phyloP scores from a whole-genome alignment of 1,140 invertebrate species.

The Andricus grossulariae region DNA sequence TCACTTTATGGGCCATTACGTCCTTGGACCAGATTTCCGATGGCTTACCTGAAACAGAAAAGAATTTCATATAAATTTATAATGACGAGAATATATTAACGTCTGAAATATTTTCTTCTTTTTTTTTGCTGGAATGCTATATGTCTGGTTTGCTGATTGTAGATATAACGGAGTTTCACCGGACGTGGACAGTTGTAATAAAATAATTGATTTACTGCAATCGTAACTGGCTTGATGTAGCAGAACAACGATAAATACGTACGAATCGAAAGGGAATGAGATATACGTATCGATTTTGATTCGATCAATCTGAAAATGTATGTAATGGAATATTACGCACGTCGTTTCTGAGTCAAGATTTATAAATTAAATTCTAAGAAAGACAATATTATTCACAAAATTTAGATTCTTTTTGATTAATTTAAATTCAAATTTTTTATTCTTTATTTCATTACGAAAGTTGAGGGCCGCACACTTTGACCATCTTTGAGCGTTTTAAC shows the following conservation, averaged over 20 bases:
- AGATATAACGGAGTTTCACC: not conserved
- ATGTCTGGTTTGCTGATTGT: not conserved
- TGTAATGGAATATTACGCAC: not conserved
- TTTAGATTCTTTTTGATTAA: too few relatives aligned
- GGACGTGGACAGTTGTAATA: slow-evolving; percentile 35
- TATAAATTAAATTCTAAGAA: too few relatives aligned
- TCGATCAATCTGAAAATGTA: not conserved
- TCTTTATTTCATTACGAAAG: too few relatives aligned
- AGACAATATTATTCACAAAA: too few relatives aligned
- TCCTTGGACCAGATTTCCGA: not conserved
- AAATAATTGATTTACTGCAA: slow-evolving; percentile 49
- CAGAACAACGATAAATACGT: not conserved
- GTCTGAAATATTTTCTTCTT: not conserved
- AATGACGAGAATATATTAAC: too few relatives aligned
- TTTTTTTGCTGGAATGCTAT: not conserved
- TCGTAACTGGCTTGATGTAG: not conserved
- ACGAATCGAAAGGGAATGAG: not conserved
- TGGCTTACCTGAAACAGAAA: slow-evolving; percentile 19
- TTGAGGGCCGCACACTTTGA: too few relatives aligned
- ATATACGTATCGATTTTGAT: not conserved
- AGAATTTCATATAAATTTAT: not conserved
- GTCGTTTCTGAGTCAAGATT: not conserved
- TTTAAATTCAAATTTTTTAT: too few relatives aligned
- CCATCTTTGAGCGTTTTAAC: too few relatives aligned
- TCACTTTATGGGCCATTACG: not conserved